phyloP scores from a whole-genome alignment of 2,113 vertebrate species.

The Pyrgilauda ruficollis region DNA sequence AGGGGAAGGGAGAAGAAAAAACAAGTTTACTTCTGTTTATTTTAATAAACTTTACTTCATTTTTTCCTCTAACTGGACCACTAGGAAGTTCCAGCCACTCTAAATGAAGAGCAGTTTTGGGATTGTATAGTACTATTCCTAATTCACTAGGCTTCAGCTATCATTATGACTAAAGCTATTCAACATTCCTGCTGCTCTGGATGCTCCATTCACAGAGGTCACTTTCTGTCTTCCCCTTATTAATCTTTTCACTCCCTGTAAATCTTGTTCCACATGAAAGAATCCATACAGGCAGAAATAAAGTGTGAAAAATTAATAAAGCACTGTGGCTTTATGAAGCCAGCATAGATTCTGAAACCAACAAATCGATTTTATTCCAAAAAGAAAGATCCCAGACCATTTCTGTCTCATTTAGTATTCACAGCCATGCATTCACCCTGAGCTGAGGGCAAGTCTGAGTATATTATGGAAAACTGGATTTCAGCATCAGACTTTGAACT shows the following conservation, averaged over 20 bases:
- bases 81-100: not conserved
- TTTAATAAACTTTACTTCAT: not conserved
- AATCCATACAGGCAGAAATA: not conserved
- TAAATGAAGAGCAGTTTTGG: not conserved
- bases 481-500: conserved; percentile 7
- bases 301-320: conserved; percentile 24
- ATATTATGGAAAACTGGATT: not conserved
- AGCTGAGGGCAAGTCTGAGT: not conserved
- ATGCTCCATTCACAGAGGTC: not conserved
- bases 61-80: not conserved
- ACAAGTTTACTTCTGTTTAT: not conserved
- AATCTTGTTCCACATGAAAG: not conserved
- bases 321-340: not conserved
- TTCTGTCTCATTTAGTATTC: not conserved
- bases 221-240: not conserved
- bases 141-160: not conserved
- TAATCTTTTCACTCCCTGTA: not conserved
- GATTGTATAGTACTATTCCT: not conserved
- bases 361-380: not conserved
- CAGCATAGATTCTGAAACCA: not conserved
- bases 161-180: not conserved
- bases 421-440: not conserved
- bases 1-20: not conserved
- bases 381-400: not conserved
- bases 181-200: not conserved